Conservation (phyloP, 2,113 vertebrate genomes). For the Stigmatopora argus region DNA sequence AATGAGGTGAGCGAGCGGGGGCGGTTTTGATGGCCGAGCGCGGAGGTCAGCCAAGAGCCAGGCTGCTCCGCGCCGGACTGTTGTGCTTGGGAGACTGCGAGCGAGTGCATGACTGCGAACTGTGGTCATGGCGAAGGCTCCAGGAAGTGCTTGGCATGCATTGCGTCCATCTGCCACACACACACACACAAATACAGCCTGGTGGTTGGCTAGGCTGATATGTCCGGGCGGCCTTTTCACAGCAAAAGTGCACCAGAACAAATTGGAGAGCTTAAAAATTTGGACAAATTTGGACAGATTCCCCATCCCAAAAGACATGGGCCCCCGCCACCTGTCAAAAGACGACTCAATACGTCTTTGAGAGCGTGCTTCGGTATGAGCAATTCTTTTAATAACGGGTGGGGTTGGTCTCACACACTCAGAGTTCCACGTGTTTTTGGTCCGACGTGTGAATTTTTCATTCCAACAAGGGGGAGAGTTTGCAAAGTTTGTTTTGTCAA, state of each 20-base stretch:
- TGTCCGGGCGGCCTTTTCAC: constrained; percentile 1
- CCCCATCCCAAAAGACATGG: constrained; percentile 6
- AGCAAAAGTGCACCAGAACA: background rate
- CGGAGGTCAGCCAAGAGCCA: constrained; percentile 67
- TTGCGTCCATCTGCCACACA: constrained; percentile 43
- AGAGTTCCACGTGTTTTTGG: constrained; percentile 61
- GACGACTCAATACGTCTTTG: constrained; percentile 61
- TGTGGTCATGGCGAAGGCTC: constrained; percentile 30
- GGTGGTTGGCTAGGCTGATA: constrained; percentile 18
- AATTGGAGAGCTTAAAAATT: background rate
- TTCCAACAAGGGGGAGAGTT: constrained; percentile 51
- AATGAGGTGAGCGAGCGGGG: constrained; percentile 67
- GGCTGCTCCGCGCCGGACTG: constrained; percentile 39
- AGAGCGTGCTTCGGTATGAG: constrained; percentile 65
- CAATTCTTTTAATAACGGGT: constrained; percentile 72
- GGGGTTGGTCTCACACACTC: constrained; percentile 49
- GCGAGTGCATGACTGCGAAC: background rate
- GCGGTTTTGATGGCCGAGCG: constrained; percentile 52
- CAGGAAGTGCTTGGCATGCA: constrained; percentile 39
- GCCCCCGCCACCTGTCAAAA: constrained; percentile 52
- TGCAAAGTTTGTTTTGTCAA: constrained; percentile 34
- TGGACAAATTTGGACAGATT: background rate
- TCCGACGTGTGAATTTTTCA: constrained; percentile 57
- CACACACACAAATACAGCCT: constrained; percentile 14
- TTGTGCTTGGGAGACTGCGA: background rate